phyloP scores from a whole-genome alignment of 2,888 invertebrate genomes.

The Nasonovia ribisnigri region DNA sequence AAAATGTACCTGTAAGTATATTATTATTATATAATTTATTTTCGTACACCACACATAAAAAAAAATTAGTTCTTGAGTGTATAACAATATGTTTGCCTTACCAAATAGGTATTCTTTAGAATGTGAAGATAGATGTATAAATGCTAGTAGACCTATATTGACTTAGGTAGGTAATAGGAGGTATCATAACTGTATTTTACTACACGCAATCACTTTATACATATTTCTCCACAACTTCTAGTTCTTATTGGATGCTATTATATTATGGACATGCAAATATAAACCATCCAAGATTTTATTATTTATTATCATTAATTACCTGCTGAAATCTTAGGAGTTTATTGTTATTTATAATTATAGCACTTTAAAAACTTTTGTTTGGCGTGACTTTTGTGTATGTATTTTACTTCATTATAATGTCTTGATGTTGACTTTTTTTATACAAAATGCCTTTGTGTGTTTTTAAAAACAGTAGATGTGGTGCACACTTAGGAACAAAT shows the following conservation, averaged over 20 bases:
- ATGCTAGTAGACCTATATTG: background rate
- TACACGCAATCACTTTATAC: background rate
- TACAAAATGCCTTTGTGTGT: background rate
- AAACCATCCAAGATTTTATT: background rate
- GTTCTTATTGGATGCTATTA: background rate
- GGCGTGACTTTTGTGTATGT: background rate
- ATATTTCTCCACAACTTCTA: background rate
- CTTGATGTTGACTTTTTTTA: background rate
- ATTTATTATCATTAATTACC: too few relatives aligned
- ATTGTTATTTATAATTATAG: too few relatives aligned
- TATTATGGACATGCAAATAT: background rate
- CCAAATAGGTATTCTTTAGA: background rate
- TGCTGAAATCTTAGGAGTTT: too few relatives aligned
- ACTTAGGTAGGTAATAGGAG: background rate
- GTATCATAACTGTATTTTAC: background rate
- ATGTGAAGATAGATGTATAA: background rate
- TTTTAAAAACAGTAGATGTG: background rate
- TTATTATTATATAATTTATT: too few relatives aligned
- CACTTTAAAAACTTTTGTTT: background rate
- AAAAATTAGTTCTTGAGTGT: background rate
- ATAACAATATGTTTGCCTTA: background rate
- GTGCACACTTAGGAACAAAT: background rate
- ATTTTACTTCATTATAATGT: background rate
- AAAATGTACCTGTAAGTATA: too few relatives aligned
- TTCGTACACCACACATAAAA: background rate